A percentile compares a stretch with the other conserved stretches of the same genome.
phyloP scores from a whole-genome alignment of 92 coral and sea anemone species.

The Actinostola sp. region DNA sequence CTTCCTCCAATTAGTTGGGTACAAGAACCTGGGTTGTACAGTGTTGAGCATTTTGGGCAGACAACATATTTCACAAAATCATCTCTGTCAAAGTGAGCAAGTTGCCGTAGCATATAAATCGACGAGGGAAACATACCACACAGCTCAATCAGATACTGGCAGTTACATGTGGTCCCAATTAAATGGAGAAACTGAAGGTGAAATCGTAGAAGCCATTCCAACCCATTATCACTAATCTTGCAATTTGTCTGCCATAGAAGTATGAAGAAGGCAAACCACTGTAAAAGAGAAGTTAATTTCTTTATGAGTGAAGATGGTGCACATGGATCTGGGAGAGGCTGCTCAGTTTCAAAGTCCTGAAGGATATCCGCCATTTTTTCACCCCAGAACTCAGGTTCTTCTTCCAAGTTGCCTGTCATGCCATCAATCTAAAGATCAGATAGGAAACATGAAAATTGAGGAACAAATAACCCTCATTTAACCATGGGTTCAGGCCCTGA shows the following conservation, averaged over 20 bases:
- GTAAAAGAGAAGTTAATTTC: constrained; percentile 31
- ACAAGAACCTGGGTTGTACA: constrained; percentile 37
- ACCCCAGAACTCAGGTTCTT: constrained; percentile 57
- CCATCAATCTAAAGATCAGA: background rate
- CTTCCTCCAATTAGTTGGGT: constrained; percentile 31
- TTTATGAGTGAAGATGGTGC: constrained; percentile 23
- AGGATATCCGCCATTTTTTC: constrained; percentile 28
- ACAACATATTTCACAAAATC: constrained; percentile 38
- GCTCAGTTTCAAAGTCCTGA: constrained; percentile 3
- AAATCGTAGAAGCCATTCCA: constrained; percentile 61
- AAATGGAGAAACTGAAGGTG: constrained; percentile 52
- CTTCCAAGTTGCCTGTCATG: background rate
- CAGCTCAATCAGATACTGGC: constrained; percentile 36
- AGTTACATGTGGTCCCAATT: constrained; percentile 29
- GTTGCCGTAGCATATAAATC: constrained; percentile 36
- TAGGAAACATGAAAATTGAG: background rate
- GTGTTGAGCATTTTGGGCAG: constrained; percentile 45
- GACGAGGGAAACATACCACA: constrained; percentile 56
- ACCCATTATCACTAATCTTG: constrained; percentile 60
- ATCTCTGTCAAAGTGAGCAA: constrained; percentile 27
- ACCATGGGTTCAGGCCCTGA: too few relatives aligned
- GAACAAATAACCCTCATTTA: too few relatives aligned
- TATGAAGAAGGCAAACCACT: constrained; percentile 57
- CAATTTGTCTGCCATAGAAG: constrained; percentile 61
- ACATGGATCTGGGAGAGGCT: constrained; percentile 54